Base-by-base conservation (phyloP, 2,797 vertebrate species). In the Molossus molossus region DNA sequence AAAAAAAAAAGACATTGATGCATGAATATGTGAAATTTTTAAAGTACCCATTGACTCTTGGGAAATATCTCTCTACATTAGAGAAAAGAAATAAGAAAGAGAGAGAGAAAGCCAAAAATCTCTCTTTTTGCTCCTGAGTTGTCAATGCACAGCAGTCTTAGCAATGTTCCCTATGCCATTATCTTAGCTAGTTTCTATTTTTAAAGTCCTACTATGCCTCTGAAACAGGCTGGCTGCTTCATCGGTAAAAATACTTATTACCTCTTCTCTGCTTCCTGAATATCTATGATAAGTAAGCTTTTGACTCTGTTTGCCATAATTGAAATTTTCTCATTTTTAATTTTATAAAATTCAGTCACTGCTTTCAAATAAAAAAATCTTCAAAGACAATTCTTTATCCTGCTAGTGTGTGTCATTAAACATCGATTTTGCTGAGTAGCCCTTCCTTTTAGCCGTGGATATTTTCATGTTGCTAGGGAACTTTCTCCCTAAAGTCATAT, bases 21-120 rank as follows among this genome's bases (percentile, higher is more conserved):
- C 86, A 92, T 89, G 95, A 92, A 97, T 98, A 94, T 96, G 94
- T 96, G 97, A 97, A 97, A 97, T 97, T 98, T 98, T 67, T 93
- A 94, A 97, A 97, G 97, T 95, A 97, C 65, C 89, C 96, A 95
- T 72, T 98, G 97, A 97, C 97, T 98, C 97, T 98, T 98, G 89
- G 98, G 87, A 98, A 98, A 98, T 97, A 97, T 77, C 86, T 97
- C 90, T 76, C 94, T 95, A 77, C 97, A 70, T 90, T 60, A 80
- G 83, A 94, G 45, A 80, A n/a, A 89, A 96, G 55, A 94, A 88
- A 57, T 20, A 48, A 67, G 69, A 33, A 29, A 62, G 20, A 58
- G 17, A 95, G 73, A 96, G 92, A 97, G 9, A 94, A 75, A 92
- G 48, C 21, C 70, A 6, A 64, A 90, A 72, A 86, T 40, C 70